These are phyloP conservation scores for Lampropteryx suffumata DNA, from an alignment of 2,888 invertebrate genomes.

Conservation along the genomic window DNA sequence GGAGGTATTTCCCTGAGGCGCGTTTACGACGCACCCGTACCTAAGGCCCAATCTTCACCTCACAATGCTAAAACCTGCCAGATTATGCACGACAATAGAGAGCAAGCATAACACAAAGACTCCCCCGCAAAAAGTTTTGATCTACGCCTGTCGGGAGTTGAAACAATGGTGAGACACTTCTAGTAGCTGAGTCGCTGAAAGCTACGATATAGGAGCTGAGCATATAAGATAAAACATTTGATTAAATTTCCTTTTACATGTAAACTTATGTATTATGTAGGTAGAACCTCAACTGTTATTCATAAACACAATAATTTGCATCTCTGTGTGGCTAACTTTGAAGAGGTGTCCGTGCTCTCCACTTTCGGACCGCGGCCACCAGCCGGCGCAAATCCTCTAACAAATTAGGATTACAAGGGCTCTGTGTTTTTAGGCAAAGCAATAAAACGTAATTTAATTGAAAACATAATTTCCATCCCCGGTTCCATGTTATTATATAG, in stretches of 20 bases:
- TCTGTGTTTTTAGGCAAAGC: constrained; percentile 61
- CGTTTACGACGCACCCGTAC: constrained; percentile 60
- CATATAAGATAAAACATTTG: too few species aligned
- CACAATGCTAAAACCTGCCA: constrained; percentile 45
- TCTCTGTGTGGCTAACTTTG: constrained; percentile 39
- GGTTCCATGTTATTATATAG: constrained; percentile 38
- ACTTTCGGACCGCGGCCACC: constrained; percentile 47
- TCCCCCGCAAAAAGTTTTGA: constrained; percentile 41
- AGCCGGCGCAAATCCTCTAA: constrained; percentile 57
- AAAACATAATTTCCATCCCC: constrained; percentile 52
- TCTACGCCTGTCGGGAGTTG: constrained; percentile 33
- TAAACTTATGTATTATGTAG: too few species aligned
- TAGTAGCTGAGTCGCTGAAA: neutral
- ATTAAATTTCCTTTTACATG: too few species aligned
- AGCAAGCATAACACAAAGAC: constrained; percentile 30
- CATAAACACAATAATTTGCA: constrained; percentile 31
- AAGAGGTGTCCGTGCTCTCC: constrained; percentile 34
- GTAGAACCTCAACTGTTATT: too few species aligned
- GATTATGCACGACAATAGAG: constrained; percentile 58
- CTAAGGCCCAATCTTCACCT: constrained; percentile 54
- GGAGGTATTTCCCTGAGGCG: constrained; percentile 67
- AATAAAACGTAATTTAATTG: constrained; percentile 58
- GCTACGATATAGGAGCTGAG: neutral
- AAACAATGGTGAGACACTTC: constrained; percentile 30
- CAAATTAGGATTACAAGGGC: constrained; percentile 73